phyloP scores from a whole-genome alignment of 2,888 invertebrate genomes.

The Scaptomyza polygonia region DNA sequence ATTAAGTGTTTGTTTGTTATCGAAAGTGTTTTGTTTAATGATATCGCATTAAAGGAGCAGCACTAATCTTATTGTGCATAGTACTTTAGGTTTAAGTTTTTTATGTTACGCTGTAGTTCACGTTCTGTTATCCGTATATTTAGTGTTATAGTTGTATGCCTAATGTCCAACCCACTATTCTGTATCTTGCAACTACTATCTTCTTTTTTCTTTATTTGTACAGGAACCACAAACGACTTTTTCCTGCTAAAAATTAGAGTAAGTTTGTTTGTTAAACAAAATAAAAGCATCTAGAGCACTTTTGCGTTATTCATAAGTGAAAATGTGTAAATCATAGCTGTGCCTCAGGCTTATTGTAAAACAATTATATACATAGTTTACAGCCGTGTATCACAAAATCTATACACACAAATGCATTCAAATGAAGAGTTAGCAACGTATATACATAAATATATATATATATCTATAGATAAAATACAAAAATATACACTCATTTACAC shows the following conservation, averaged over 20 bases:
- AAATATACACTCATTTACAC: conserved; percentile 78
- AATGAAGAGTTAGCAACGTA: conserved; percentile 44
- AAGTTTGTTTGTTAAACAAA: conserved; percentile 75
- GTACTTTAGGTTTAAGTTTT: conserved; percentile 42
- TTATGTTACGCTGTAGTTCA: conserved; percentile 26
- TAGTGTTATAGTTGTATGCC: conserved; percentile 42
- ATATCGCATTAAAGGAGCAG: conserved; percentile 23
- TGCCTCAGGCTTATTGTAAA: conserved; percentile 83
- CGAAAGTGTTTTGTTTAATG: conserved; percentile 62
- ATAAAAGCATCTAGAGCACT: conserved; percentile 49
- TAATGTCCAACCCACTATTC: conserved; percentile 14
- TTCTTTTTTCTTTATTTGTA: conserved; percentile 43
- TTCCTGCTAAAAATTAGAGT: conserved; percentile 36
- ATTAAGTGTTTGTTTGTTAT: conserved; percentile 77
- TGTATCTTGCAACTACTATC: conserved; percentile 24
- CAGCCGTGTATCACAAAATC: conserved; percentile 35
- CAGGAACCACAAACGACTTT: conserved; percentile 10
- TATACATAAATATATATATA: conserved; percentile 52
- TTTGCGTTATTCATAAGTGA: conserved; percentile 23
- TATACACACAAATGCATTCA: conserved; percentile 45
- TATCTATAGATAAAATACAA: conserved; percentile 48
- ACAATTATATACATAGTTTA: conserved; percentile 67
- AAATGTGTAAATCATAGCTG: conserved; percentile 54
- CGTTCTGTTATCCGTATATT: conserved; percentile 29
- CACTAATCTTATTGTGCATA: conserved; percentile 28